Base-by-base conservation (phyloP, 2,888 invertebrate genomes). In the Papilio gigon region DNA sequence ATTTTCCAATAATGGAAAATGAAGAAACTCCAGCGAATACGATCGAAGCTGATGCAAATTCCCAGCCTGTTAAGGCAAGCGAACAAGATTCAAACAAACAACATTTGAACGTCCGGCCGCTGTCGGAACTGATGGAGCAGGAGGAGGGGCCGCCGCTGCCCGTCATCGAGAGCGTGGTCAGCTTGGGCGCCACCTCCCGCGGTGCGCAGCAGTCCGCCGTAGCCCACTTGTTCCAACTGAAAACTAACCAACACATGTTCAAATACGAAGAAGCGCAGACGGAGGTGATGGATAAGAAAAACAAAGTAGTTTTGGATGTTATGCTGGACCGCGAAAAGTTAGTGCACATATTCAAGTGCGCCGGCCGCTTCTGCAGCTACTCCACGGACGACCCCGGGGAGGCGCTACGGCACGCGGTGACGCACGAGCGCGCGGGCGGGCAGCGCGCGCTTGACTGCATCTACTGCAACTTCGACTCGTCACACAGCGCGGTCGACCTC, bases 151-250 rank as follows among this genome's bases (percentile, higher is more conserved):
- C 72, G 25, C 71, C 72, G 42, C 79, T 87, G 65, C 91, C 89
- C 3, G 79, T 90, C 69, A 94, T 94, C 53, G 90, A 93, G 74
- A 93, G 86, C 72, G 93, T 94, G 8, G 84, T 93, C 4, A 94
- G 94, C 74, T 86, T 94, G 1, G 91, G 92, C 14, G 42, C 75
- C 2, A 62, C 73, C 65, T 62, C 71, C 2, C 78, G 81, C 12
- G 70, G 72, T 58, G 69, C 76, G 14, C 73, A 66, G 22, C 70
- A 73, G n/a, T 0, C 20, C n/a, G 20, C 11, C 8, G 27, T 1
- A 81, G 76, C 62, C 77, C 78, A n/a, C 72, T 72, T 1, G 80
- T 81, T 47, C 22, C 71, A 74, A 25, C 70, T 44, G 33, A 68
- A 72, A 14, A 65, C 73, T 47, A 71, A 71, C 12, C 74, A 75